phyloP scores from a whole-genome alignment of 1,140 invertebrate species.

The Diachasmimorpha longicaudata region DNA sequence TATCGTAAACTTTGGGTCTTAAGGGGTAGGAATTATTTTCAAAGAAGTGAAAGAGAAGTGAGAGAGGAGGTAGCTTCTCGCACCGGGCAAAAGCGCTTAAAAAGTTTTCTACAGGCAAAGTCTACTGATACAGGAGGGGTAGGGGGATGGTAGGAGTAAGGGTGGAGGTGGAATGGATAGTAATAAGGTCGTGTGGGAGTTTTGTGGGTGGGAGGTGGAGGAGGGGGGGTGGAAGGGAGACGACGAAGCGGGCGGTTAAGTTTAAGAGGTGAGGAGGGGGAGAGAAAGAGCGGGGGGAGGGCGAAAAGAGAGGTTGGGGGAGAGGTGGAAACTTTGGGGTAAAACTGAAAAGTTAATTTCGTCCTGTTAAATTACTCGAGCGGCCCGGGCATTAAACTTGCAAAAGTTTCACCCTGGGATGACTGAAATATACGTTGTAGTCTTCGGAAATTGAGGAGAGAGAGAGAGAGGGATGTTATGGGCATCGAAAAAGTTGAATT shows the following conservation, averaged over 20 bases:
- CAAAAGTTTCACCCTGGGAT: constrained; percentile 53
- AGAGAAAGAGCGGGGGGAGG: neutral
- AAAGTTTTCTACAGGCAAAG: constrained; percentile 46
- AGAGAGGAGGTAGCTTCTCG: constrained; percentile 29
- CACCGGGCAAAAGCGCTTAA: constrained; percentile 54
- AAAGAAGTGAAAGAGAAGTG: constrained; percentile 14
- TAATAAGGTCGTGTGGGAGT: constrained; percentile 22
- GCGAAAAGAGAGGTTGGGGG: neutral
- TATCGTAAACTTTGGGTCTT: constrained; percentile 46
- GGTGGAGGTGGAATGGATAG: neutral
- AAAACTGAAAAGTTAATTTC: constrained; percentile 63
- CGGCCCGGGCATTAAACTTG: constrained; percentile 58
- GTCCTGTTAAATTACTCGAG: constrained; percentile 61
- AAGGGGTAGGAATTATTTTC: constrained; percentile 45
- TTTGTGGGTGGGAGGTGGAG: too few relatives aligned
- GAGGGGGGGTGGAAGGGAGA: constrained; percentile 15
- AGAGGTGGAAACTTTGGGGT: constrained; percentile 28
- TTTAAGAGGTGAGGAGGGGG: constrained; percentile 21
- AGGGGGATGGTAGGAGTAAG: neutral
- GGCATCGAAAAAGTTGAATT: constrained; percentile 18
- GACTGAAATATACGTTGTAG: constrained; percentile 50
- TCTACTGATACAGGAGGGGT: neutral
- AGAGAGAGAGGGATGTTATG: neutral
- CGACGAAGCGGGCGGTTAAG: constrained; percentile 47
- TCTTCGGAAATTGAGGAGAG: neutral